Evolutionary conservation across 2,113 vertebrate genomes (phyloP).

Genomic region (Pterophyllum scalare): DNA sequence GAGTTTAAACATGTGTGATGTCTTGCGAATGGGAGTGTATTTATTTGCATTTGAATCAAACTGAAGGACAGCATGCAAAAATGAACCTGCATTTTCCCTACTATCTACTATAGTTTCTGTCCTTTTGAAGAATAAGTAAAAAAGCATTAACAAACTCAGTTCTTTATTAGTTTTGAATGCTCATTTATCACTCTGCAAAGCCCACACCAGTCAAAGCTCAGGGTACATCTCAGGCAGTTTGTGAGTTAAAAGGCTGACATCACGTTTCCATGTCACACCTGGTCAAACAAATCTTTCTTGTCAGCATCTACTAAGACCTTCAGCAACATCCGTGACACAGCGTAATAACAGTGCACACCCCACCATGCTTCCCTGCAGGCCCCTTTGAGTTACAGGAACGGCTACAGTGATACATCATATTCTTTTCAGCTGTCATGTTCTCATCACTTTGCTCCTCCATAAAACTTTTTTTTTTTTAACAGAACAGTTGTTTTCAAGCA

Average conservation of each 20-base stretch:
- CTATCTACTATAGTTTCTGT: neutral
- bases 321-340: constrained; percentile 37
- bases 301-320: constrained; percentile 42
- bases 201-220: constrained; percentile 4
- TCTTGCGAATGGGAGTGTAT: neutral
- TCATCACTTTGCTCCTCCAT: neutral
- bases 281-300: constrained; percentile 43
- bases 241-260: constrained; percentile 21
- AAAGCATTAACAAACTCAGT: neutral
- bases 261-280: constrained; percentile 37
- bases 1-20: neutral
- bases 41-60: neutral
- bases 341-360: constrained; percentile 37
- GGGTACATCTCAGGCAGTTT: neutral
- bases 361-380: constrained; percentile 5
- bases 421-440: constrained; percentile 25
- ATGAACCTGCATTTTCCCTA: neutral
- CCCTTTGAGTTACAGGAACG: constrained; percentile 15
- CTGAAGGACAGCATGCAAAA: neutral
- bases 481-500: constrained; percentile 12
- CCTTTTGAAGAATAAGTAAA: constrained; percentile 9
- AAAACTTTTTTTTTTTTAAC: neutral
- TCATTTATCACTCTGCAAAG: neutral
- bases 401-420: constrained; percentile 1
- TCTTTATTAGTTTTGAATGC: constrained; percentile 26